Evolutionary conservation across 2,797 vertebrate genomes (phyloP).

Genomic region (Acrocephalus scirpaceus): DNA sequence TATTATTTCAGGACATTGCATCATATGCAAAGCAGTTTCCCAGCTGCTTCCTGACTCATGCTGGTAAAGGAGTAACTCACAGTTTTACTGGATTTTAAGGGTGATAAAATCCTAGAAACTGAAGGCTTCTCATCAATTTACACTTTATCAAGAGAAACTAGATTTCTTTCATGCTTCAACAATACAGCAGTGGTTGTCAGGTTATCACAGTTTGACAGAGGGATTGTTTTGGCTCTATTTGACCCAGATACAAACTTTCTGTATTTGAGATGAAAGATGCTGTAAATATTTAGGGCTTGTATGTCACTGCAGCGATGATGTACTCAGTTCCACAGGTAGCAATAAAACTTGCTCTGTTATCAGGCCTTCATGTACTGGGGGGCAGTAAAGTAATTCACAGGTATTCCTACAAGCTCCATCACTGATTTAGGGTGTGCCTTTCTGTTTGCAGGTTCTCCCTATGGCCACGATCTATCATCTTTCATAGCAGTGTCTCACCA

Average conservation of each 20-base stretch:
- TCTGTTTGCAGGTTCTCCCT: not conserved
- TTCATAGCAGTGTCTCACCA: not conserved
- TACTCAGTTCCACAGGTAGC: not conserved
- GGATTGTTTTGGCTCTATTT: constrained; percentile 12
- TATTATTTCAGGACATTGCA: constrained; percentile 12
- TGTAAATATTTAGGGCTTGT: not conserved
- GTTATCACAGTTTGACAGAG: not conserved
- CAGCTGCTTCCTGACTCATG: not conserved
- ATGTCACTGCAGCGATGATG: not conserved
- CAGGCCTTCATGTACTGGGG: not conserved
- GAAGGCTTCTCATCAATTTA: not conserved
- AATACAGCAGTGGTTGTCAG: not conserved
- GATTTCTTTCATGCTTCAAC: not conserved
- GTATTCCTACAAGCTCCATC: not conserved
- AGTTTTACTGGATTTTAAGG: not conserved
- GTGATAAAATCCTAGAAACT: not conserved
- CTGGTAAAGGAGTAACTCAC: not conserved
- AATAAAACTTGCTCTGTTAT: not conserved
- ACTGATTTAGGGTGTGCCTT: not conserved
- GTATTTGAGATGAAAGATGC: not conserved
- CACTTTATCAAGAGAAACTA: not conserved
- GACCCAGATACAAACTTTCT: not conserved
- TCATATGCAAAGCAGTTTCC: not conserved
- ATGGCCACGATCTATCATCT: not conserved
- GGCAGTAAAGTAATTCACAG: not conserved